Base-by-base conservation (phyloP, 2,888 invertebrate genomes). In the Gortyna flavago region DNA sequence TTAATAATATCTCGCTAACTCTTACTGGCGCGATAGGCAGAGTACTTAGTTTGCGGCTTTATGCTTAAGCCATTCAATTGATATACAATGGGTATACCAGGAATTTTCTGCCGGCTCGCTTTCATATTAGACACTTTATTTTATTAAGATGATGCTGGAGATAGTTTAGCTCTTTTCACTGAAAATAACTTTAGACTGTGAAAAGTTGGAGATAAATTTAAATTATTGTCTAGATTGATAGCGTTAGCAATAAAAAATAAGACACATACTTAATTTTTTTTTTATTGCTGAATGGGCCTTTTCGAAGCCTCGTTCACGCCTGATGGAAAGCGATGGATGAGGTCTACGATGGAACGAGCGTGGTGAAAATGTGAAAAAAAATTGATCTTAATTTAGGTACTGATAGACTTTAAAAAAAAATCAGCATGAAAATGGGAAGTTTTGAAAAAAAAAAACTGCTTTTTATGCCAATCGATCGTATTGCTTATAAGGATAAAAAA, bases 1-100 rank as follows among this genome's bases (percentile, higher is more conserved):
- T 69, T 84, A 84, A 87, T 81, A 81, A 67, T 78, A 81, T 87
- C 77, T 51, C 41, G 64, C 77, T 81, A 79, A 32, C 67, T 51
- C 67, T 64, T 67, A 41, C 73, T 41, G 29, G 61, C 61, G 59
- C n/a, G n/a, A n/a, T 69, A 74, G 48, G 77, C 32, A 62, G 83
- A 44, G 35, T 35, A 66, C 48, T 85, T 48, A 51, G 59, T 44
- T 35, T 59, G 72, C 21, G 48, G 73, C 48, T 68, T 35, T 18
- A 57, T 8, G n/a, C 61, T 71, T 72, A 59, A 44, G 32, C 69
- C 62, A 67, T 85, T 67, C 74, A 78, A 81, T 85, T 77, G 51
- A 25, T 69, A 85, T 70, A 75, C 85, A 75, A 74, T 76, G 38
- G 38, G 1, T 44, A 7, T 18, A 61, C 29, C 2, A 18, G 29